Evolutionary conservation across 1,140 invertebrate genomes (phyloP).

Genomic region (Chelonus insularis): DNA sequence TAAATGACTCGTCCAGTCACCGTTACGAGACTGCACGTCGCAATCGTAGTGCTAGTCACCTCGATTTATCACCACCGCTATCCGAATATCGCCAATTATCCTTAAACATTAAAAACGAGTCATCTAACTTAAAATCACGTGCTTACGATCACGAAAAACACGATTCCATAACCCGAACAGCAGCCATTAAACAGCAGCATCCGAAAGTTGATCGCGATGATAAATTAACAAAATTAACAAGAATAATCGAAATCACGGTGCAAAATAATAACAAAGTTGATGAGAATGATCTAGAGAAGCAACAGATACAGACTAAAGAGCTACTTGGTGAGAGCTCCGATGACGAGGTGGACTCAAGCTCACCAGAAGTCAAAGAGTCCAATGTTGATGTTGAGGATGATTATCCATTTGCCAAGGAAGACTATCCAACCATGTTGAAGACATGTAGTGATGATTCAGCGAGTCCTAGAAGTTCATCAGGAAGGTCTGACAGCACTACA

Average conservation of each 20-base stretch:
- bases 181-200: neutral
- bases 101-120: conserved; percentile 48
- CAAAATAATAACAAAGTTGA: conserved; percentile 20
- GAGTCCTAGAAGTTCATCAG: conserved; percentile 55
- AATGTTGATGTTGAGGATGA: conserved; percentile 55
- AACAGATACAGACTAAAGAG: conserved; percentile 26
- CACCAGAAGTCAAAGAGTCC: conserved; percentile 34
- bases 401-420: conserved; percentile 57
- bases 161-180: neutral
- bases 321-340: neutral
- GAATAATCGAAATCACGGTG: conserved; percentile 25
- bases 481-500: conserved; percentile 54
- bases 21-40: conserved; percentile 69
- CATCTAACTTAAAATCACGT: conserved; percentile 49
- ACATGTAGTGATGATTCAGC: conserved; percentile 57
- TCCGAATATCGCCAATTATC: conserved; percentile 35
- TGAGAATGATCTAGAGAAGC: neutral
- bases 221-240: conserved; percentile 1
- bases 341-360: conserved; percentile 1
- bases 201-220: neutral
- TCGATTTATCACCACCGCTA: conserved; percentile 8
- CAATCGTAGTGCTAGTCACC: conserved; percentile 42
- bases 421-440: conserved; percentile 58
- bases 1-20: conserved; percentile 46
- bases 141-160: conserved; percentile 12